Base-by-base conservation (phyloP, 2,888 invertebrate genomes). In the Phalera bucephala region DNA sequence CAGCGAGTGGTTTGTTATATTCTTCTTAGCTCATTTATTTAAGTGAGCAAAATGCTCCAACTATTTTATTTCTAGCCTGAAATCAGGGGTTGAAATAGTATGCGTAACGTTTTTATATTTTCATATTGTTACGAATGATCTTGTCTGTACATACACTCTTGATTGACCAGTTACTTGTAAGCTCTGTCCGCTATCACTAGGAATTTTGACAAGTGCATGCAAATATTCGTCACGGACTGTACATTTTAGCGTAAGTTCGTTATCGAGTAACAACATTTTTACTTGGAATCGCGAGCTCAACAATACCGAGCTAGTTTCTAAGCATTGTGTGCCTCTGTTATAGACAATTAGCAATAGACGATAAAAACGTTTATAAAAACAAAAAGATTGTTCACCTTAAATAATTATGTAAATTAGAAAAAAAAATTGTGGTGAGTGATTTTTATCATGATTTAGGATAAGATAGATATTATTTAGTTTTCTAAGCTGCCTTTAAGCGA, bases 251-350 rank as follows among this genome's bases (percentile, higher is more conserved):
- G 30, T 69, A 66, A 64, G 63, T 60, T 46, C 46, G 59, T 58
- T 62, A 52, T 61, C 54, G 61, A 66, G 64, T 68, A 63, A 70
- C 60, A 17, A 5, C n/a, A 59, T 68, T 68, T 67, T 52, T 68
- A 74, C 69, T 71, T 69, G 66, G 63, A 63, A 64, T 48, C 52
- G 39, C 57, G 53, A 51, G 53, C 63, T 69, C 64, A 45, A 49
- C 15, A 36, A 40, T 33, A 56, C 48, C 47, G 71, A 70, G 68
- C 64, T 81, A 81, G 79, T 60, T 67, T 72, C 46, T 86, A 88
- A 87, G 84, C 61, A 86, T 80, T 75, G 85, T 83, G 88, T 89
- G 88, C 88, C 88, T 87, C 85, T 75, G 80, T 86, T 88, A 85
- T 79, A 87, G 80, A 75, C 56, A 61, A 63, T 69, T 81, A 82